Conservation (phyloP, 1,140 invertebrate genomes). For the Rhynchophorus ferrugineus region DNA sequence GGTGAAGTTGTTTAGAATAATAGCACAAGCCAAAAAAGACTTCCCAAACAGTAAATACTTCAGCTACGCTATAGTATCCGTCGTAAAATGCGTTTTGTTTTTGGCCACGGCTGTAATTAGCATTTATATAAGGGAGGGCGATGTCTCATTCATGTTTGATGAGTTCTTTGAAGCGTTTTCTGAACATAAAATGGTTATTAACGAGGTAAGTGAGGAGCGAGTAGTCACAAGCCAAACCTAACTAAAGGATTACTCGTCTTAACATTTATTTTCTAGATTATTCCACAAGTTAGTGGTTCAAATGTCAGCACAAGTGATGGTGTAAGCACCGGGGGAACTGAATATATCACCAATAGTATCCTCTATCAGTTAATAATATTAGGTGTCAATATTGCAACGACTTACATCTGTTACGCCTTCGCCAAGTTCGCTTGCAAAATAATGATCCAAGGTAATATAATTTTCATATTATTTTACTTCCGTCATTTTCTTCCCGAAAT, state of each 20-base stretch:
- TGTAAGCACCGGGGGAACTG: slow-evolving; percentile 33
- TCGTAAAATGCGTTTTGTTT: slow-evolving; percentile 60
- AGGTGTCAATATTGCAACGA: slow-evolving; percentile 53
- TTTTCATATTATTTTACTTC: not conserved
- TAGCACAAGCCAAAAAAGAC: slow-evolving; percentile 49
- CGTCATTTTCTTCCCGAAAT: not conserved
- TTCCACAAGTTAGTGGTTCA: slow-evolving; percentile 22
- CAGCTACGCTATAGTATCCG: slow-evolving; percentile 59
- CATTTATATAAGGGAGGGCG: slow-evolving; percentile 47
- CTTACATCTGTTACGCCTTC: slow-evolving; percentile 63
- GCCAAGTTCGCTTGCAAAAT: slow-evolving; percentile 79
- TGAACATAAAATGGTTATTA: slow-evolving; percentile 50
- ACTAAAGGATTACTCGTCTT: too few species aligned
- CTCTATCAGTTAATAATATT: slow-evolving; percentile 49
- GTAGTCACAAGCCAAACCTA: too few species aligned
- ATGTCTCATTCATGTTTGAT: slow-evolving; percentile 49
- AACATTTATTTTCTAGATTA: slow-evolving; percentile 14
- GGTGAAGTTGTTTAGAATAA: too few species aligned
- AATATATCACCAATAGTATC: slow-evolving; percentile 32
- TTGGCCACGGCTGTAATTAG: slow-evolving; percentile 50
- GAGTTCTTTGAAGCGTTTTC: slow-evolving; percentile 44
- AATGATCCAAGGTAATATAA: slow-evolving; percentile 57
- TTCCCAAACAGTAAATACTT: slow-evolving; percentile 58
- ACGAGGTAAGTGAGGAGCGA: slow-evolving; percentile 43
- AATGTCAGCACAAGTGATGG: slow-evolving; percentile 33